Base-by-base conservation (phyloP, 2,113 vertebrate species). In the Mormoops blainvillei region DNA sequence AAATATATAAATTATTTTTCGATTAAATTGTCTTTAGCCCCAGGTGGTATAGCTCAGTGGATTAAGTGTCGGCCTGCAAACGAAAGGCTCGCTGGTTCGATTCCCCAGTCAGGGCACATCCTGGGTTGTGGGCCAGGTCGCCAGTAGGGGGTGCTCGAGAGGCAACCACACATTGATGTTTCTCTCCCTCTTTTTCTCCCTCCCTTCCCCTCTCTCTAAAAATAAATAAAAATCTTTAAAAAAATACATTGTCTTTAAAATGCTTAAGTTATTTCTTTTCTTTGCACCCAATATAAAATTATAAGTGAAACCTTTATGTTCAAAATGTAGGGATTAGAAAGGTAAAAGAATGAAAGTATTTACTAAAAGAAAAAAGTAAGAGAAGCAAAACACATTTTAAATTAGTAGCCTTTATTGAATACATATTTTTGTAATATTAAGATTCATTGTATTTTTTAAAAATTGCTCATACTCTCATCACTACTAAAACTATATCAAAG, bases 181-280 rank as follows among this genome's bases (percentile, higher is more conserved):
- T n/a, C n/a, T n/a, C n/a, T n/a, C n/a, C n/a, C n/a, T n/a, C n/a
- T n/a, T n/a, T n/a, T n/a, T n/a, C n/a, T n/a, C n/a, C n/a, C n/a
- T n/a, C n/a, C n/a, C n/a, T n/a, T n/a, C n/a, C n/a, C n/a, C n/a
- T n/a, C n/a, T n/a, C n/a, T n/a, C n/a, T n/a, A n/a, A n/a, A n/a
- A n/a, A n/a, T n/a, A n/a, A n/a, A n/a, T n/a, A n/a, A n/a, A n/a
- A n/a, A n/a, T n/a, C n/a, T n/a, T n/a, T n/a, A n/a, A n/a, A n/a
- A n/a, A n/a, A n/a, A n/a, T n/a, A n/a, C n/a, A 86, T 94, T 85
- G 15, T 38, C n/a, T 89, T 95, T 68, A 76, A 92, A 94, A 87
- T 87, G n/a, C 12, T 74, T 85, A 87, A 67, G 50, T 83, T 31
- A 70, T 56, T 91, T 87, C 19, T 81, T 81, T 78, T 89, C 31